A percentile compares a stretch with the other conserved stretches of the same genome.
Evolutionary conservation across 2,797 vertebrate genomes (phyloP).

Genomic region (Neostethus bicornis): DNA sequence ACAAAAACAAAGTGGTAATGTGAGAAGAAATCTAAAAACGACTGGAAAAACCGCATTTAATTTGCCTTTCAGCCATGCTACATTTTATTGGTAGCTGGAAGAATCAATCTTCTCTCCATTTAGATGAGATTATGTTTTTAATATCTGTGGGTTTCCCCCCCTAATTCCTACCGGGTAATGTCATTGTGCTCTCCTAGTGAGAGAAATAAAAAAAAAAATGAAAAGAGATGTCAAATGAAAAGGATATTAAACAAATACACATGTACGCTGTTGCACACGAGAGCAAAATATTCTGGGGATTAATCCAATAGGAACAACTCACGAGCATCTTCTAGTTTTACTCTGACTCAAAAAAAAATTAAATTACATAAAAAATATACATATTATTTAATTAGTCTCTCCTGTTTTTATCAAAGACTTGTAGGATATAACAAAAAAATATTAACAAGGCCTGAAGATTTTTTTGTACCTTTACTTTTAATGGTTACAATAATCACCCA

Average conservation of each 20-base stretch:
- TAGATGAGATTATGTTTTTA: constrained; percentile 79
- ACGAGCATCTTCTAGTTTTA: too few species aligned
- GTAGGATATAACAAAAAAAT: too few species aligned
- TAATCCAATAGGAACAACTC: constrained; percentile 19
- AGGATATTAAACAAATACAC: constrained; percentile 17
- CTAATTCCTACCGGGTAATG: constrained; percentile 72
- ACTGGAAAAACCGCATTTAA: constrained; percentile 38
- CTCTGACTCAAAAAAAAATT: too few species aligned
- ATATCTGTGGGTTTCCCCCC: constrained; percentile 73
- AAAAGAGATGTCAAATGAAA: constrained; percentile 41
- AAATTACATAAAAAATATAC: too few species aligned
- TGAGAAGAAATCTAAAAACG: background rate
- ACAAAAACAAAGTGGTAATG: background rate
- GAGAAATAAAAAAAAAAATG: constrained; percentile 34
- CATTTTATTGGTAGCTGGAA: constrained; percentile 37
- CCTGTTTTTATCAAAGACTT: too few species aligned
- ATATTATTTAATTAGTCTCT: too few species aligned
- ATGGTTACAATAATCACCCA: too few species aligned
- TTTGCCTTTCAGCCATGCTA: constrained; percentile 41
- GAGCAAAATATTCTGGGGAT: constrained; percentile 10
- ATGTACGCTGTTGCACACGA: background rate
- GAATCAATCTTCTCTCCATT: constrained; percentile 70
- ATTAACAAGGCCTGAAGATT: too few species aligned
- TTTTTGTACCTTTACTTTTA: too few species aligned
- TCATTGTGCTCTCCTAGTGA: constrained; percentile 48